Evolutionary conservation across 1,140 invertebrate genomes (phyloP), one percentile per base, ranked within the genome.

Genomic region (Chironomus striatipennis): DNA sequence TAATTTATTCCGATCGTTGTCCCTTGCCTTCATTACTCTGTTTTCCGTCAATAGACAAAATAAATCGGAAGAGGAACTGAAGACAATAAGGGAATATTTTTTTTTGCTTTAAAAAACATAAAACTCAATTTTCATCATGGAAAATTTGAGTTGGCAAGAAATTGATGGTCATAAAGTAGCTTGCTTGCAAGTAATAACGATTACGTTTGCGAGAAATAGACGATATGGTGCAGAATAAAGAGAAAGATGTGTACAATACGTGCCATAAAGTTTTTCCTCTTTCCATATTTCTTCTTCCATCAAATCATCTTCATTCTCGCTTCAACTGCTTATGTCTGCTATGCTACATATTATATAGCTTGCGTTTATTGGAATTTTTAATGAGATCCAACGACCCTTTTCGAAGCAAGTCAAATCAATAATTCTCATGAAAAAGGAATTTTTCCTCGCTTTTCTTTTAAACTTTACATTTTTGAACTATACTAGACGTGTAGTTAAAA

Each of bases 311-410:
- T 47, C 43, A 47, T 47, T 57, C 47, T n/a, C 47, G 12, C n/a
- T n/a, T 57, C 47, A n/a, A 57, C 47, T n/a, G 24, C 24, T 34
- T 34, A 57, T 57, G 47, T 57, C 47, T 57, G n/a, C n/a, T n/a
- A 57, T 57, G 12, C 5, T 57, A 47, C 43, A 57, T 10, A n/a
- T 5, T 12, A n/a, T n/a, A 57, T 47, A 15, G 43, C 43, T 47
- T 47, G 47, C 47, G 47, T 57, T 57, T 57, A 57, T 57, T 57
- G 12, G 47, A 57, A 57, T 57, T 57, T 57, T 15, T 57, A 57
- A 57, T 57, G 47, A 57, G 47, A 57, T 12, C n/a, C 47, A 57
- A 57, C 47, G 47, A 57, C 47, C 47, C 47, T 57, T 57, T n/a
- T 57, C 15, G 12, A 57, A 57, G 12, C 47, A 57, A 57, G 47